These are phyloP conservation scores for Penaeus japonicus DNA, from an alignment of 1,140 invertebrate species.

Conservation along the genomic window DNA sequence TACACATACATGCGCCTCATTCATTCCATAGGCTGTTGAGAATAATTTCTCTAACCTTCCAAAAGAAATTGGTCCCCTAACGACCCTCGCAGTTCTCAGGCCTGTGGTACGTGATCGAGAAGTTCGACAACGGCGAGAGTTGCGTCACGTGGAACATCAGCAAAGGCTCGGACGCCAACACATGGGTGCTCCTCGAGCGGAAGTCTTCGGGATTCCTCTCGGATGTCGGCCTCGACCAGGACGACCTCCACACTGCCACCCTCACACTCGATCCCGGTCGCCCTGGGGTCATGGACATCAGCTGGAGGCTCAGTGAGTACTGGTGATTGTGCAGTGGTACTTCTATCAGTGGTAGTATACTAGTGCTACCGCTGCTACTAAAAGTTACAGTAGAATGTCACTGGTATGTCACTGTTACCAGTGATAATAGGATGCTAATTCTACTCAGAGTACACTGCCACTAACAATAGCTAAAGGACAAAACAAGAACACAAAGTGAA, in stretches of 20 bases:
- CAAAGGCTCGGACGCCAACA: conserved; percentile 67
- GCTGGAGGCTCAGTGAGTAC: conserved; percentile 81
- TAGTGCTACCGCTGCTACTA: too few species aligned
- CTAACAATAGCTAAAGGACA: too few species aligned
- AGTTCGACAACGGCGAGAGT: conserved; percentile 79
- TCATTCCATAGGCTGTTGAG: neutral
- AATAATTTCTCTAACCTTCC: too few species aligned
- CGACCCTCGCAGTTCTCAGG: conserved; percentile 76
- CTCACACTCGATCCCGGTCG: conserved; percentile 72
- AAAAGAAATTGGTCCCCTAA: neutral
- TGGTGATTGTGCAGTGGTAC: neutral
- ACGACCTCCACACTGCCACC: conserved; percentile 75
- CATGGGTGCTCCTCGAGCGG: conserved; percentile 75
- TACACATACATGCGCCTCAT: neutral
- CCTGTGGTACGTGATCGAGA: conserved; percentile 84
- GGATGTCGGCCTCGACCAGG: conserved; percentile 16
- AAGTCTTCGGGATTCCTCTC: conserved; percentile 72
- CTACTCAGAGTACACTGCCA: too few species aligned
- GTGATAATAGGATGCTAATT: too few species aligned
- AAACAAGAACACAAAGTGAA: too few species aligned
- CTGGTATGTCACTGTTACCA: too few species aligned
- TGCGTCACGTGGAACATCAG: conserved; percentile 84
- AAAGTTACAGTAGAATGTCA: too few species aligned
- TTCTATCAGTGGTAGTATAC: too few species aligned
- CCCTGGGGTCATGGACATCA: conserved; percentile 75